These are phyloP conservation scores for Bufo bufo DNA, from an alignment of 2,113 vertebrate species.

Conservation along the genomic window DNA sequence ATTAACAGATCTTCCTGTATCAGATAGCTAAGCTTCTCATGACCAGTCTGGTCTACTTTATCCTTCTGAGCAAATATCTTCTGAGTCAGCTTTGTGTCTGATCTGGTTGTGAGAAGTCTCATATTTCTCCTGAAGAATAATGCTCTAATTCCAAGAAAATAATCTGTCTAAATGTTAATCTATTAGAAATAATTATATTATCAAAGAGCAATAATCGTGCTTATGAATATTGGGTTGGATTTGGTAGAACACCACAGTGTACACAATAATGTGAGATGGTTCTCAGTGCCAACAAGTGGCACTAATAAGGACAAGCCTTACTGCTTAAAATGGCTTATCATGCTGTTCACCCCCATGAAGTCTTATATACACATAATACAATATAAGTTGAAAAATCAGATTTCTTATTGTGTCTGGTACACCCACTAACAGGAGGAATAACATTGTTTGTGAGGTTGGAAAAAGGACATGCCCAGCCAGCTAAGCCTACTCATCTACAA, in stretches of 20 bases:
- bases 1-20: constrained; percentile 56
- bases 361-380: neutral
- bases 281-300: neutral
- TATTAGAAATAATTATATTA: neutral
- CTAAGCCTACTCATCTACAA: too few relatives aligned
- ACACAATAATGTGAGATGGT: neutral
- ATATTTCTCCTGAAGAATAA: neutral
- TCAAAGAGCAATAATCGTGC: neutral
- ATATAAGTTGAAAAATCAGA: neutral
- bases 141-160: neutral
- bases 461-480: too few relatives aligned
- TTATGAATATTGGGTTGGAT: neutral
- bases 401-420: neutral
- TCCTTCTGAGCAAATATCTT: constrained; percentile 55
- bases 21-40: constrained; percentile 58
- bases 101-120: constrained; percentile 27
- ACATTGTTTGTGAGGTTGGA: too few relatives aligned
- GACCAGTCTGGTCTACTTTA: constrained; percentile 48
- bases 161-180: neutral
- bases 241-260: neutral
- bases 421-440: neutral
- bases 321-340: neutral
- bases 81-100: constrained; percentile 55
- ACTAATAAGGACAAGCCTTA: neutral
- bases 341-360: neutral